Conservation (phyloP, 1,140 invertebrate species). For the Dendroctonus valens region DNA sequence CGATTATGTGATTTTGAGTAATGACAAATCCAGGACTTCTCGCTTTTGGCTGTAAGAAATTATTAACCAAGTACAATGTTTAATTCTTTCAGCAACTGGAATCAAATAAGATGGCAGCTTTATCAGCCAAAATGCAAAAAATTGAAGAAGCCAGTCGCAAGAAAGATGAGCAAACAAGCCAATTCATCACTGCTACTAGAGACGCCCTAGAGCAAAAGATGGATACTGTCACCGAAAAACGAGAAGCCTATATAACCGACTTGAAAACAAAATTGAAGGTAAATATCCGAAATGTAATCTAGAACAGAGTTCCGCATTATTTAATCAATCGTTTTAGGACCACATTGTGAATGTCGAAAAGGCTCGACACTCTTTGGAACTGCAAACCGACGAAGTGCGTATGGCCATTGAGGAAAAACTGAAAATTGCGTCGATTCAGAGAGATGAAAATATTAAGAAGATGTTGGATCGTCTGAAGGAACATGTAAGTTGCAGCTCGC, state of each 20-base stretch:
- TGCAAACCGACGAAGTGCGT: conserved; percentile 79
- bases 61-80: no score
- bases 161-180: conserved; percentile 79
- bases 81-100: conserved; percentile 83
- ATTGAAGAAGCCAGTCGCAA: conserved; percentile 89
- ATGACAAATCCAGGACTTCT: no score
- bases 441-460: conserved; percentile 83
- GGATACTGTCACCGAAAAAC: conserved; percentile 82
- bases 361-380: conserved; percentile 74
- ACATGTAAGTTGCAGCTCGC: conserved; percentile 66
- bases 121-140: conserved; percentile 78
- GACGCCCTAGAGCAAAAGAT: conserved; percentile 87
- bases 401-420: conserved; percentile 82
- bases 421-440: conserved; percentile 76
- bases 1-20: no score
- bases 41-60: no score
- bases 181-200: conserved; percentile 80
- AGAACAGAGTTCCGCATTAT: background rate
- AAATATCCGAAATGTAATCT: conserved; percentile 41
- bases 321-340: conserved; percentile 49
- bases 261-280: conserved; percentile 85
- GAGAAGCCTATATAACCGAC: conserved; percentile 84
- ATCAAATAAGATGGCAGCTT: conserved; percentile 76
- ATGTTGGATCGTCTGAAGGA: conserved; percentile 85
- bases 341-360: conserved; percentile 81